phyloP scores from a whole-genome alignment of 2,113 vertebrate genomes.

The Melanerpes formicivorus region DNA sequence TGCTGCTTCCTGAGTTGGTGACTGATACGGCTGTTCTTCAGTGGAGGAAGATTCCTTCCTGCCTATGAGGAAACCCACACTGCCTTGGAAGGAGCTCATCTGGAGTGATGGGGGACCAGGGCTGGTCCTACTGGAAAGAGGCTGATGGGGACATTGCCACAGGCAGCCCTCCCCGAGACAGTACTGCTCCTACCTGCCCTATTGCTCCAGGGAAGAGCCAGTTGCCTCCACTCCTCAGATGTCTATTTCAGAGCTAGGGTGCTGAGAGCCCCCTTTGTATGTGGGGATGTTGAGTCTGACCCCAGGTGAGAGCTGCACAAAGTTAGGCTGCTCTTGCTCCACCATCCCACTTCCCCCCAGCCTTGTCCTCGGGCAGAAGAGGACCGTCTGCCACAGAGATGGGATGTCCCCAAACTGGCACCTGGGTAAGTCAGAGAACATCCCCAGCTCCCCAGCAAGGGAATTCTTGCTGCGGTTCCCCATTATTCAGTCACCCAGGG shows the following conservation, averaged over 20 bases:
- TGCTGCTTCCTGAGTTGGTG: neutral
- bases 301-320: neutral
- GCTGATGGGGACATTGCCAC: neutral
- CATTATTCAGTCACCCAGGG: too few species aligned
- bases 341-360: too few species aligned
- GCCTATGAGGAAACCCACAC: neutral
- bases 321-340: neutral
- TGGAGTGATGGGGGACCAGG: neutral
- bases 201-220: rapidly evolving
- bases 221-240: rapidly evolving
- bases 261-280: neutral
- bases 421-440: neutral
- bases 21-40: neutral
- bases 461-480: neutral
- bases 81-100: neutral
- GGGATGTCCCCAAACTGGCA: neutral
- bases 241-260: neutral
- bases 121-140: neutral
- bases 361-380: neutral
- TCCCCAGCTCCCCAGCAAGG: neutral
- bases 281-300: neutral
- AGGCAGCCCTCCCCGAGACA: neutral
- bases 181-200: neutral
- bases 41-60: neutral
- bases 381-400: neutral